A percentile compares a stretch with the other conserved stretches of the same genome.
These are phyloP conservation scores for Campoplex capitator DNA, from an alignment of 2,888 invertebrate genomes.

Conservation along the genomic window DNA sequence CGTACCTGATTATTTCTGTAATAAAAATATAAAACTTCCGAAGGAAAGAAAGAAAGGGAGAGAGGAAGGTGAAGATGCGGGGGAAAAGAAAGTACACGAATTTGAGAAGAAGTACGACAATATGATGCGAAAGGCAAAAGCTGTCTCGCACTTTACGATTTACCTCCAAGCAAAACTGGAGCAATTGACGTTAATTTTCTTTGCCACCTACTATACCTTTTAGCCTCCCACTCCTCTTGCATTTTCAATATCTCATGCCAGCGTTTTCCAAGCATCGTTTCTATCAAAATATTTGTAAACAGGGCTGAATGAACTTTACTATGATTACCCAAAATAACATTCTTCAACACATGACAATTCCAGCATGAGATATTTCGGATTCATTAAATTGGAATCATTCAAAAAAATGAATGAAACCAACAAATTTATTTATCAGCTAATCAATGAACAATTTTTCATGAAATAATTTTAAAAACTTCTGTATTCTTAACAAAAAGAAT, in stretches of 20 bases:
- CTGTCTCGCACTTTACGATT: slow-evolving; percentile 58
- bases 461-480: too few relatives aligned
- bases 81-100: slow-evolving; percentile 35
- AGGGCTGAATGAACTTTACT: background rate
- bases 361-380: too few relatives aligned
- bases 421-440: too few relatives aligned
- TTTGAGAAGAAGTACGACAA: slow-evolving; percentile 9
- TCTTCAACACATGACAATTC: background rate
- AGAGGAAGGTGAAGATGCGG: slow-evolving; percentile 25
- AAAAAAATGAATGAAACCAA: too few relatives aligned
- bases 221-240: slow-evolving; percentile 29
- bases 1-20: slow-evolving; percentile 76
- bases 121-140: slow-evolving; percentile 20
- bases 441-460: too few relatives aligned
- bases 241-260: background rate
- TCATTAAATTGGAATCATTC: too few relatives aligned
- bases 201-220: slow-evolving; percentile 56
- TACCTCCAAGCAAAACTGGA: slow-evolving; percentile 74
- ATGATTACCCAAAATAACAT: background rate
- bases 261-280: background rate
- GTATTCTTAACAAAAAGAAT: too few relatives aligned
- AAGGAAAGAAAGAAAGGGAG: slow-evolving; percentile 6
- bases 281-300: too few relatives aligned
- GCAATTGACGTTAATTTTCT: slow-evolving; percentile 71
- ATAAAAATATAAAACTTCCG: slow-evolving; percentile 75